A percentile compares a stretch with the other conserved stretches of the same genome.
phyloP scores from a whole-genome alignment of 2,797 vertebrate species.

The Sorex maritimensis region DNA sequence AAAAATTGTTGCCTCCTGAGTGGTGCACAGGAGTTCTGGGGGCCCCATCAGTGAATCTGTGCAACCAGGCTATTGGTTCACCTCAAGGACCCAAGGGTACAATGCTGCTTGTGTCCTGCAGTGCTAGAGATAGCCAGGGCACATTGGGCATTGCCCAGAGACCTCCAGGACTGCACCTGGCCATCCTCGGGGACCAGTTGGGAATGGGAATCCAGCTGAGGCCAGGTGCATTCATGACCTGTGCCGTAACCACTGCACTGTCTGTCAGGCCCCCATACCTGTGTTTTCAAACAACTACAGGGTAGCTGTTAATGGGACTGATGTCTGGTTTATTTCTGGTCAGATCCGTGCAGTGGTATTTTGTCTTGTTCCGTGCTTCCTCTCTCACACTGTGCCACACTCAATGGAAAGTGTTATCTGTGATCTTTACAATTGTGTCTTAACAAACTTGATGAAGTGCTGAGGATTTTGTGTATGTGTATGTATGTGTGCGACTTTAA shows the following conservation, averaged over 20 bases:
- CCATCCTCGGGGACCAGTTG: background rate
- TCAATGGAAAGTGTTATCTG: background rate
- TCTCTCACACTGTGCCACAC: background rate
- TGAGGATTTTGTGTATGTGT: background rate
- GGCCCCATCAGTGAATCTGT: too few species aligned
- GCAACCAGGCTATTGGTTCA: too few species aligned
- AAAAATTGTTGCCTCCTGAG: too few species aligned
- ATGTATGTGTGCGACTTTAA: background rate
- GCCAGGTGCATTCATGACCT: too few species aligned
- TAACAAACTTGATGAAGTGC: background rate
- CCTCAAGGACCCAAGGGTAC: too few species aligned
- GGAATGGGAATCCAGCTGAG: too few species aligned
- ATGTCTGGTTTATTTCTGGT: background rate
- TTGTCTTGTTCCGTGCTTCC: constrained; percentile 32
- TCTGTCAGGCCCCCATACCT: background rate
- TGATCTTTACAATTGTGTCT: constrained; percentile 3
- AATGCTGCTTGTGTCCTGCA: too few species aligned
- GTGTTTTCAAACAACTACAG: background rate
- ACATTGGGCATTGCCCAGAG: too few species aligned
- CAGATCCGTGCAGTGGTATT: background rate
- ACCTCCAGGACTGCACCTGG: background rate
- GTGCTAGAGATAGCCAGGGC: too few species aligned
- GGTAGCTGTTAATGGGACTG: too few species aligned
- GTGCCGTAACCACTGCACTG: too few species aligned
- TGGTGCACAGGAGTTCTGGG: too few species aligned